Base-by-base conservation (phyloP, 2,113 vertebrate species). In the Pao palembangensis region DNA sequence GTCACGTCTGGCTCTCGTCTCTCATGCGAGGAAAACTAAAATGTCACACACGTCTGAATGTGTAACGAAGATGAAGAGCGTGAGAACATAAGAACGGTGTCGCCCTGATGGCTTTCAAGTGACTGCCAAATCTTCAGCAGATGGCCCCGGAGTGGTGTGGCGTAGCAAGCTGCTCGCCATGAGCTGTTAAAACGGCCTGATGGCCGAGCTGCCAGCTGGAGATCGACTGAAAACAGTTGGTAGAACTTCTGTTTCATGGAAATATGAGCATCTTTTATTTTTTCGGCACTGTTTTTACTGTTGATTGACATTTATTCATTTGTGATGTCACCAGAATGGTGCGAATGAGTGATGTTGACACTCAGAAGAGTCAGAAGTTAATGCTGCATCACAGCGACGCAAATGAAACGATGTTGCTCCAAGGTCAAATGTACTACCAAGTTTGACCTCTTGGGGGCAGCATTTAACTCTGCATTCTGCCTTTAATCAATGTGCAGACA, bases 91-190 rank as follows among this genome's bases (percentile, higher is more conserved):
- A 74, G 69, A 81, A 58, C 55, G 64, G 12, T 41, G 60, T 54
- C 57, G 62, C 51, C 74, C 55, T 71, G 73, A 76, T 71, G 11
- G 56, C 58, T 61, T 69, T 75, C 63, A 47, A 73, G 70, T 59
- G 55, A 28, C 46, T 64, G 82, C 81, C 81, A 83, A 74, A 48
- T 75, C 61, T 51, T 78, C 42, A 76, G 61, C 83, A 81, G 79
- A 85, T 81, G 77, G 75, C 59, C 75, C 59, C 31, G 66, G 46
- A 69, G 81, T 64, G 68, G 69, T 62, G 59, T 16, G 31, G 46
- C 8, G 61, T 16, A 15, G 72, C 47, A 54, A 19, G 43, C 64
- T 57, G 65, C 72, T 64, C 55, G 34, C 61, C 73, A 55, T 5
- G 67, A 79, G 72, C 73, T 61, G 75, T 46, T 67, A 51, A 63